Base-by-base conservation (phyloP, 2,888 invertebrate genomes). In the Epinotia bilunana region DNA sequence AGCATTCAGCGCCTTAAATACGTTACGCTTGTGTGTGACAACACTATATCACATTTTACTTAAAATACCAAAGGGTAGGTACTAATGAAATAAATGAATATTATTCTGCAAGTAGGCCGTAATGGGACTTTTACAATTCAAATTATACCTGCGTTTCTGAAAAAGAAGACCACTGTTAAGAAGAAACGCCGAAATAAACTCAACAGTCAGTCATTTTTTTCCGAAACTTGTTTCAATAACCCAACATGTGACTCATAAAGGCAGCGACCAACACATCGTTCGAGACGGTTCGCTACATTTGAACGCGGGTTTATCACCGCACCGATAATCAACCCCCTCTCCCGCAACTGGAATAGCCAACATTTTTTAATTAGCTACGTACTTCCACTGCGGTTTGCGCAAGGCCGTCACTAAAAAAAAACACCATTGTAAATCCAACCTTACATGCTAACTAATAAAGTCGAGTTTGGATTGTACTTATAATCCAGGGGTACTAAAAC, bases 301-400 rank as follows among this genome's bases (percentile, higher is more conserved):
- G 49, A 74, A 63, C 33, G 28, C 58, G 39, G 58, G 13, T 74
- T 70, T 74, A 71, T 71, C 70, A 46, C 72, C 61, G 43, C 33
- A n/a, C 67, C 71, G 75, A 75, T 75, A 72, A 75, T 75, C 75
- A 72, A 75, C 75, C 71, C 65, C 70, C 53, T 13, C 49, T 60
- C 60, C 67, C 71, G 65, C 67, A 76, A 78, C 77, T 74, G 73
- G 75, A 55, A 77, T 74, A 74, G 74, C 79, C 77, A 77, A 80
- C 79, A 79, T 84, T 86, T 82, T 84, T 87, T 87, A 86, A 89
- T 87, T 88, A 89, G 84, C 86, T 81, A 82, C 83, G 83, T 82
- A 85, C 83, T 87, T 88, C 85, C 85, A 86, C 85, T 83, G 83
- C 82, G 81, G 83, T 83, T 79, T 78, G 81, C 81, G 78, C 80